Conservation (phyloP, 2,888 invertebrate species). For the Drosophila antonietae region DNA sequence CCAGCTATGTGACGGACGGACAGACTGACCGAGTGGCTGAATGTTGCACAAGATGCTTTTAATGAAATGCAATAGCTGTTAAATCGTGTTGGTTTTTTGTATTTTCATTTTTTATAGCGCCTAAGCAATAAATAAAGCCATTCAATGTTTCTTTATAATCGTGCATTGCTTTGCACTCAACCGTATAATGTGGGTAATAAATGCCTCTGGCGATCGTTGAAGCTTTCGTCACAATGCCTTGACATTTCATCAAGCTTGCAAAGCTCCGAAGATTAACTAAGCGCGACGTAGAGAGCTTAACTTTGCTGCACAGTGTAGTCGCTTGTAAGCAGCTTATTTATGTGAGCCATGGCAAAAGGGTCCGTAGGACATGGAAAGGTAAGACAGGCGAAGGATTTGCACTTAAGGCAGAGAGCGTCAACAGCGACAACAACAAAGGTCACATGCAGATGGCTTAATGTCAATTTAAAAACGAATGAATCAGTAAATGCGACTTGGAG, state of each 20-base stretch:
- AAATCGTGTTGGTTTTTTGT: slow-evolving; percentile 19
- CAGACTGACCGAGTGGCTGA: background rate
- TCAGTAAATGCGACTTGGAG: background rate
- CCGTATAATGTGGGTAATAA: slow-evolving; percentile 65
- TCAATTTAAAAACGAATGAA: background rate
- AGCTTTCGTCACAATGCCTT: slow-evolving; percentile 56
- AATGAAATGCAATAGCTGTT: slow-evolving; percentile 34
- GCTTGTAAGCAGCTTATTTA: slow-evolving; percentile 50
- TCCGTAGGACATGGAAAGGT: slow-evolving; percentile 20
- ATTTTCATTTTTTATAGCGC: slow-evolving; percentile 37
- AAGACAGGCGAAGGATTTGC: slow-evolving; percentile 29
- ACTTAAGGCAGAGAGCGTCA: slow-evolving; percentile 33
- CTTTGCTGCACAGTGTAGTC: slow-evolving; percentile 45
- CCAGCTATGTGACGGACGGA: slow-evolving; percentile 18
- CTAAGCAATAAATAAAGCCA: slow-evolving; percentile 46
- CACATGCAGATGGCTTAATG: slow-evolving; percentile 33
- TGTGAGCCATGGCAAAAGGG: slow-evolving; percentile 25
- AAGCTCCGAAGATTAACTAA: slow-evolving; percentile 25
- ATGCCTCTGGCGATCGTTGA: slow-evolving; percentile 20
- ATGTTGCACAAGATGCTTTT: slow-evolving; percentile 50
- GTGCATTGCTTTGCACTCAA: slow-evolving; percentile 73
- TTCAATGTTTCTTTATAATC: slow-evolving; percentile 29
- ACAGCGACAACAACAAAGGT: slow-evolving; percentile 43
- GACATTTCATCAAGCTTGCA: slow-evolving; percentile 55
- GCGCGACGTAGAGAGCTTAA: slow-evolving; percentile 1